phyloP scores from a whole-genome alignment of 2,797 vertebrate genomes.

The Miichthys miiuy region DNA sequence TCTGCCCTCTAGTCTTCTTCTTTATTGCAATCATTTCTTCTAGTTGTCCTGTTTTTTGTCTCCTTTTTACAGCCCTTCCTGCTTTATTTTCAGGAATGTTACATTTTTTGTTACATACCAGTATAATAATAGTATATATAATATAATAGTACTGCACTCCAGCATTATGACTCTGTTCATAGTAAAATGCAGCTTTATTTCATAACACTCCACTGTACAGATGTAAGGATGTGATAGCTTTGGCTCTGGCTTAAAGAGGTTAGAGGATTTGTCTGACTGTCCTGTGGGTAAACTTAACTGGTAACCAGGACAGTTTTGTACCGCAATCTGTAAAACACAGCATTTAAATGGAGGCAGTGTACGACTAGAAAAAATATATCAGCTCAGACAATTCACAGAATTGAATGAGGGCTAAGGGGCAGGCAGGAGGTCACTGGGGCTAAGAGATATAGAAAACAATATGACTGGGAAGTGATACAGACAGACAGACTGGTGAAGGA shows the following conservation, averaged over 20 bases:
- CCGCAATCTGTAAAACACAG: background rate
- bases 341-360: background rate
- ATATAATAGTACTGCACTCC: background rate
- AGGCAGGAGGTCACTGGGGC: background rate
- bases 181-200: background rate
- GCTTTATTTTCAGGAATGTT: no score
- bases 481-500: background rate
- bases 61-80: background rate
- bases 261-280: no score
- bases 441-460: background rate
- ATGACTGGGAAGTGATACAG: background rate
- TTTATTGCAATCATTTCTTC: background rate
- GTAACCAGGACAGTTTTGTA: no score
- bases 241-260: no score
- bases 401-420: background rate
- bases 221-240: no score
- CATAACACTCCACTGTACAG: no score
- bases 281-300: no score
- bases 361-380: background rate
- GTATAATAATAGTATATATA: no score
- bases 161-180: background rate
- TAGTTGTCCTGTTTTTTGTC: background rate
- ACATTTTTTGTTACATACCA: no score
- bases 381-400: background rate
- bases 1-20: conserved; percentile 12